Base-by-base conservation (phyloP, 2,888 invertebrate genomes). In the Eristalis intricaria region DNA sequence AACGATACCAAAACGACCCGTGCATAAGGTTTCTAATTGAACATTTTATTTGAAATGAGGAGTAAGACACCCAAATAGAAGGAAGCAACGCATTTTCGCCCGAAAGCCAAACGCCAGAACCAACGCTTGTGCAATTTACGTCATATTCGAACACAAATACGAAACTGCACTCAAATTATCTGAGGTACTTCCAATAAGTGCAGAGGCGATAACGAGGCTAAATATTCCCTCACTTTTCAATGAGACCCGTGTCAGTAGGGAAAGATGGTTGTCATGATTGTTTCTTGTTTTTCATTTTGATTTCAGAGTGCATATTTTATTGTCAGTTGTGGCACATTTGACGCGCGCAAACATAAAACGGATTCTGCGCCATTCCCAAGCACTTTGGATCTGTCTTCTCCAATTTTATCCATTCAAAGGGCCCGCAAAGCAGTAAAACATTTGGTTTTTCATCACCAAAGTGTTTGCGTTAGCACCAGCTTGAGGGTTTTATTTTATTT, bases 1-100 rank as follows among this genome's bases (percentile, higher is more conserved):
- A 83, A 65, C 64, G 87, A 87, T 76, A 79, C 87, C 87, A 84
- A 87, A 84, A 87, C 87, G 87, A 87, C 84, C 87, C 87, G 79
- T 84, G 87, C 84, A 87, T 87, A 80, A 76, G 87, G 87, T 87
- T 87, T 87, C 87, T 87, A 87, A 87, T 87, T 87, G 87, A 87
- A 87, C 87, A 87, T 87, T 87, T 87, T 87, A 87, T 87, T 87
- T 84, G 84, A 87, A 87, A 84, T 76, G 76, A 43, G 69, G 22
- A 76, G 86, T 64, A 79, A 60, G 71, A 82, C 73, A 74, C 78
- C 61, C 19, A 71, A 23, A 66, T 40, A 35, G 76, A 64, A 63
- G 50, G 19, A 65, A 60, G 56, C 56, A 71, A 71, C 15, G 13
- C 15, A 64, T 71, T 73, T 83, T 87, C 64, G 32, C 29, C 50